Evolutionary conservation across 2,113 vertebrate species (phyloP), one percentile per base, ranked within the genome.

Genomic region (Aythya baeri): DNA sequence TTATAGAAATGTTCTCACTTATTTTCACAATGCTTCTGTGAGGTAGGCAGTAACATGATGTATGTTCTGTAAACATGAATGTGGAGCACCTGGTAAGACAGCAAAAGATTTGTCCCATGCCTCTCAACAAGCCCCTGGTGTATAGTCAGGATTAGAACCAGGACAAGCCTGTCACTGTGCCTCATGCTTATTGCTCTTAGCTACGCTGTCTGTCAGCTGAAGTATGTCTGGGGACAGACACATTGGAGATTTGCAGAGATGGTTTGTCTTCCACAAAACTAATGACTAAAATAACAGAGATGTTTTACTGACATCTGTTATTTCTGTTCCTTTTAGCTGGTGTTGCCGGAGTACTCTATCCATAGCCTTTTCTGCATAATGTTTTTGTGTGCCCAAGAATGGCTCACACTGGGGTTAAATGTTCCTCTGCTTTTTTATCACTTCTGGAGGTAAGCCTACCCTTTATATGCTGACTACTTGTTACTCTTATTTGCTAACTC

Each of bases 361-460:
- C 99, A 99, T 95, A 99, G 98, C 81, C 99, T 99, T 86, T 99
- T 99, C 98, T 99, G 99, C 94, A 98, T 99, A 94, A 99, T 99
- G 99, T 99, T 99, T 98, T 97, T 99, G 86, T 99, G 99, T 17
- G 99, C 99, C 21, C 99, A 99, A 58, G 99, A 99, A 96, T 99
- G 99, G 99, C 98, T 99, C 75, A 99, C 99, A 0, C 98, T 99
- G 88, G 99, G 99, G 6, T 98, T 99, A 86, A 99, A 99, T 44
- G 97, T 99, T 78, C 99, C 99, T 13, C 97, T 99, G 52, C 99
- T 99, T 79, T 99, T 99, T 98, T 99, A 99, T 97, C 99, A 99
- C 97, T 98, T 99, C 36, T 99, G 99, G 99, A 99, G 99, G 99
- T 99, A 98, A 98, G 97, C 70, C 46, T 7, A 23, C 77, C 75